Evolutionary conservation across 2,113 vertebrate genomes (phyloP).

Genomic region (Odocoileus hemionus): DNA sequence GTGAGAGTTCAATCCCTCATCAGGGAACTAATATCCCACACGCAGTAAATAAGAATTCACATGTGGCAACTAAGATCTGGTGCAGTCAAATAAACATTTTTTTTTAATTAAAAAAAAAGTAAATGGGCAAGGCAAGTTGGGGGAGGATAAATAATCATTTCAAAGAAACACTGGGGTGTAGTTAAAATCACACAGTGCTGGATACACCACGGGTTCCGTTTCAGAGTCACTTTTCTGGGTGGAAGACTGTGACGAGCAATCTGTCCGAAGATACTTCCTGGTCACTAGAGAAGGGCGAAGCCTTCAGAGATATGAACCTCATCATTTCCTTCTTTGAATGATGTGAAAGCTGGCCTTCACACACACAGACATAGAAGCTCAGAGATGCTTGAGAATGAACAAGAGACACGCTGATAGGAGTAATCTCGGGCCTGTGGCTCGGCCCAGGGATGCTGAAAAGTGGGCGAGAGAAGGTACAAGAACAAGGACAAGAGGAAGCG

Average conservation of each 20-base stretch:
- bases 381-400: background rate
- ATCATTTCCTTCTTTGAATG: background rate
- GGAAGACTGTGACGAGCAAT: constrained; percentile 16
- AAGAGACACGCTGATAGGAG: background rate
- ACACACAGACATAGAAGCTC: background rate
- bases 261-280: constrained; percentile 20
- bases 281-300: background rate
- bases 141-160: constrained; percentile 16
- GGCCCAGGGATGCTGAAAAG: background rate
- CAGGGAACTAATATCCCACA: background rate
- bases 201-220: constrained; percentile 1
- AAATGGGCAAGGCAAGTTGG: background rate
- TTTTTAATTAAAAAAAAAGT: background rate
- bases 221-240: constrained; percentile 23
- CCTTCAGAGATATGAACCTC: background rate
- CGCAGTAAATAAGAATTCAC: background rate
- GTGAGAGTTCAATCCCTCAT: background rate
- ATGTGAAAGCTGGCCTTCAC: background rate
- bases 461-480: background rate
- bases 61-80: background rate
- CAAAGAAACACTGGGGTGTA: background rate
- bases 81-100: background rate
- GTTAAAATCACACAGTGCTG: constrained; percentile 37
- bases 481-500: background rate
- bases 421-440: background rate